A percentile compares a stretch with the other conserved stretches of the same genome.
Evolutionary conservation across 2,797 vertebrate genomes (phyloP).

Genomic region (Chaetophractus vellerosus): DNA sequence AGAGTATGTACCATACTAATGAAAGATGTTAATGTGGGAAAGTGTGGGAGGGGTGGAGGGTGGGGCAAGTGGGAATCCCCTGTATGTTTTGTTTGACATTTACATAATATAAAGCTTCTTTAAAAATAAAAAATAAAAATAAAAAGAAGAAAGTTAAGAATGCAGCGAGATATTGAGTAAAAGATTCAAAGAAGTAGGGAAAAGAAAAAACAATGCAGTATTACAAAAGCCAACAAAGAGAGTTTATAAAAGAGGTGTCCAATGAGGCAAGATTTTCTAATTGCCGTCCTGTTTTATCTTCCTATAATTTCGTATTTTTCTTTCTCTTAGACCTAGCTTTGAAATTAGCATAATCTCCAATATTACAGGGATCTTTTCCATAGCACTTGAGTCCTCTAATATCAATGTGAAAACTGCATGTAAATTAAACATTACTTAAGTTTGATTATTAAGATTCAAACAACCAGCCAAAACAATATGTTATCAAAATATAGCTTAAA

Average conservation of each 20-base stretch:
- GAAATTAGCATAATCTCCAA: neutral
- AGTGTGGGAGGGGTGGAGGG: too few relatives aligned
- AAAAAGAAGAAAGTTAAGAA: neutral
- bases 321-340: neutral
- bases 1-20: neutral
- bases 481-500: neutral
- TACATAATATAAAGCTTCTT: too few relatives aligned
- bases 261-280: neutral
- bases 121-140: too few relatives aligned
- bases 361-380: neutral
- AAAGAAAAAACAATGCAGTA: neutral
- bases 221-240: neutral
- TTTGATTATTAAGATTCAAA: neutral
- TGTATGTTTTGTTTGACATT: too few relatives aligned
- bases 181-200: neutral
- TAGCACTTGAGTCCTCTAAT: neutral
- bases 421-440: neutral
- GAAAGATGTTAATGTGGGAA: too few relatives aligned
- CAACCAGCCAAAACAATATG: neutral
- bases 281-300: neutral
- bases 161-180: neutral
- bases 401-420: neutral
- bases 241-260: too few relatives aligned
- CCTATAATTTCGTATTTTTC: neutral
- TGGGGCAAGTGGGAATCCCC: too few relatives aligned